These are phyloP conservation scores for Musca vetustissima DNA, from an alignment of 1,140 invertebrate species.

Conservation along the genomic window DNA sequence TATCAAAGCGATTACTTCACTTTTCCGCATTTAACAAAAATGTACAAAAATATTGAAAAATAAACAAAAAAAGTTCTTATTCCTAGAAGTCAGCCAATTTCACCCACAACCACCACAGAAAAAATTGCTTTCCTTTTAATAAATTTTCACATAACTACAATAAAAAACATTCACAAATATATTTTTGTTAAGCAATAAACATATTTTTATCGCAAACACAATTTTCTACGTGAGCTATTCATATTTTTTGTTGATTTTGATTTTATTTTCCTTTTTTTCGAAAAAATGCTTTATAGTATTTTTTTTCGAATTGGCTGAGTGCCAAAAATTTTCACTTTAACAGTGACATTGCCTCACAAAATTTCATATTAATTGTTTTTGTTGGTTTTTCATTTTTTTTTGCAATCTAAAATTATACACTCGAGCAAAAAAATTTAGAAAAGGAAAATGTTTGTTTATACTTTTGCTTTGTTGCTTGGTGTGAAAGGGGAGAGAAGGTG, in stretches of 20 bases:
- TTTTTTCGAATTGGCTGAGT: not conserved
- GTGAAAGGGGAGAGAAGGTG: too few species aligned
- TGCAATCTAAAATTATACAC: constrained; percentile 1
- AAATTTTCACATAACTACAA: too few species aligned
- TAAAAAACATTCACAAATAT: too few species aligned
- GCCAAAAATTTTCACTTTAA: constrained; percentile 24
- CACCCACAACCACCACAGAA: too few species aligned
- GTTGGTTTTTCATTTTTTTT: not conserved
- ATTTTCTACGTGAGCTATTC: not conserved
- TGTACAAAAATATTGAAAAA: too few species aligned
- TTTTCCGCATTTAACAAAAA: too few species aligned
- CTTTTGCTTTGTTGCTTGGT: not conserved
- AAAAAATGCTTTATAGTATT: not conserved
- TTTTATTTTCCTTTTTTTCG: not conserved
- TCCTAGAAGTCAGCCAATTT: too few species aligned
- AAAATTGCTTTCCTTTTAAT: not conserved
- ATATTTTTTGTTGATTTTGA: not conserved
- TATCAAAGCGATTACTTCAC: too few species aligned
- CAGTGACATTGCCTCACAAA: constrained; percentile 22
- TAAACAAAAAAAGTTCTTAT: too few species aligned
- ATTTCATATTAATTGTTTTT: constrained; percentile 5
- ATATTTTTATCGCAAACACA: not conserved
- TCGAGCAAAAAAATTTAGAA: not conserved
- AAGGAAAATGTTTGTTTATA: not conserved
- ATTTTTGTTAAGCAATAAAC: not conserved